Base-by-base conservation (phyloP, 2,888 invertebrate species). In the Pachydiplax longipennis region DNA sequence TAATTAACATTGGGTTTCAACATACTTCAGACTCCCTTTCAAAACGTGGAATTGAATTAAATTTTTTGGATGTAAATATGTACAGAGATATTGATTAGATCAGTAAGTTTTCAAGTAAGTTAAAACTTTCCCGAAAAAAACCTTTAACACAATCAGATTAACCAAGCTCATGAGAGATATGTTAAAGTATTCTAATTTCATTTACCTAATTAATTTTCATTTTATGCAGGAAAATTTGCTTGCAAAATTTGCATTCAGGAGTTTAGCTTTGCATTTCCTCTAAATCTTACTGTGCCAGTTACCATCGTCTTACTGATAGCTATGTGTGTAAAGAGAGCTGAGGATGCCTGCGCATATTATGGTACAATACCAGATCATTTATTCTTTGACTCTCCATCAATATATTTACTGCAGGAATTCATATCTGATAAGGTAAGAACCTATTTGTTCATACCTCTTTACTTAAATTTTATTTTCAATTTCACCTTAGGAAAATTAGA, bases 161-260 rank as follows among this genome's bases (percentile, higher is more conserved):
- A 53, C 15, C 1, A 53, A 18, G 18, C 18, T 18, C 3, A 18
- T 53, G 53, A 53, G 53, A 6, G 2, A 18, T 18, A 13, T 53
- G 15, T 8, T 15, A 8, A 4, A 53, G 12, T 18, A 18, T 18
- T 53, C 1, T 10, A 4, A 53, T 53, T 53, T 53, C 13, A 53
- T 53, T 53, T 18, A 53, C 13, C 18, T 53, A 53, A 53, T 18
- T 53, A 53, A n/a, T 15, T 53, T 90, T 91, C 80, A 61, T 92
- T 92, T 92, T 81, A 92, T 92, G 90, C 94, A 95, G 95, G 98
- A 92, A 99, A 99, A 94, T 99, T 99, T 92, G 98, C 98, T 4
- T 99, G 99, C 94, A 99, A 99, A 94, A 98, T 99, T 93, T 96
- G 98, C 93, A 99, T 99, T 92, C 99, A 99, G 95, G 97, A 98